Evolutionary conservation across 2,888 invertebrate species (phyloP), one percentile per base, ranked within the genome.

Genomic region (Amaurobius ferox): DNA sequence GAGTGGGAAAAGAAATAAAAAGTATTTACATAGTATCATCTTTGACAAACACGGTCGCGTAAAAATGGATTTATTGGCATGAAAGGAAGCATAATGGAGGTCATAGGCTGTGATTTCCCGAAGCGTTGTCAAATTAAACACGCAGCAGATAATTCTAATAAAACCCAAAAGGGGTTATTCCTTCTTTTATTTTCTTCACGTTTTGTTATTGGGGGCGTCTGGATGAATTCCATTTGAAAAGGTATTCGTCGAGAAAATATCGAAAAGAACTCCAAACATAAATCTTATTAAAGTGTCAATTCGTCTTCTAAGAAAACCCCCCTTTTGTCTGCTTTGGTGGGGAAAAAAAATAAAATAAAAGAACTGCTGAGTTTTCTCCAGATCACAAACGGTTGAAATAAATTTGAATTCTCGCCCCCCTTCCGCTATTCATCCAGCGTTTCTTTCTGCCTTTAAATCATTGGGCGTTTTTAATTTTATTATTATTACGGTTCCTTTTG

Each of bases 221-320:
- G 83, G 74, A 78, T 85, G 72, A 85, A 85, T 85, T 77, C 83
- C 77, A 30, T 77, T 66, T 83, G 70, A 71, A 77, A 78, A 71
- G 77, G 81, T 68, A 71, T 76, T 76, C 74, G 62, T 44, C 61
- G 32, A 71, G 83, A 62, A 77, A 77, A 77, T 85, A 85, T 77
- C 76, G 72, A 72, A 85, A 77, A 64, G 77, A 78, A 85, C 77
- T 85, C 72, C 83, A 71, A 85, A 77, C 83, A 85, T 85, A 85
- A 85, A 85, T 85, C 83, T 85, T 85, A 85, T 85, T 85, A 85
- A 77, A 85, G 83, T 85, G 83, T 85, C 83, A 85, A 77, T 85
- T 85, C 83, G 83, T 85, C 83, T 77, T 77, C 64, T 30, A 44
- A 40, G 71, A 67, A 77, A 78, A 64, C 71, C 66, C 35, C n/a